Conservation (phyloP, 2,113 vertebrate genomes). For the Pseudopodoces humilis region DNA sequence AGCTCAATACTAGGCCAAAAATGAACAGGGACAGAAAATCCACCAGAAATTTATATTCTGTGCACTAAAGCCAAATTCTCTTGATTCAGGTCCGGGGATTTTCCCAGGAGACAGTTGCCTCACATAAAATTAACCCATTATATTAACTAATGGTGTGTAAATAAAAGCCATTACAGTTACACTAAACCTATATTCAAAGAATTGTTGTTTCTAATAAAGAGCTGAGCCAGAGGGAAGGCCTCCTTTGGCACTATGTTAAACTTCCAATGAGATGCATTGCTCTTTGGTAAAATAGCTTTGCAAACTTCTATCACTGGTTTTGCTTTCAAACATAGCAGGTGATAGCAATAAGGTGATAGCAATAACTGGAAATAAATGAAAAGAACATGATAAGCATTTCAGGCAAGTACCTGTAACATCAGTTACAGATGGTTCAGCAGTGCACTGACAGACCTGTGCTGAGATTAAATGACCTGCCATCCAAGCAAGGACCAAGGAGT, state of each 20-base stretch:
- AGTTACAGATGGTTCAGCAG: neutral
- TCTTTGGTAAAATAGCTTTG: neutral
- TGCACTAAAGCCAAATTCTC: neutral
- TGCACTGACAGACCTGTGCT: neutral
- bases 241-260: neutral
- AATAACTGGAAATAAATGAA: neutral
- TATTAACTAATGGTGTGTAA: slow-evolving; percentile 5
- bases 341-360: neutral
- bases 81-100: neutral
- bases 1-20: neutral
- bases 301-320: neutral
- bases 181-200: neutral
- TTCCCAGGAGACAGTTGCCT: neutral
- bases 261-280: neutral
- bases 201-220: neutral
- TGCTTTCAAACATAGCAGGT: neutral
- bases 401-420: neutral
- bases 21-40: neutral
- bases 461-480: neutral
- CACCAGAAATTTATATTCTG: neutral
- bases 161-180: neutral
- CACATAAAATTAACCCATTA: neutral
- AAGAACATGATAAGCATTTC: neutral
- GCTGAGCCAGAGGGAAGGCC: neutral
- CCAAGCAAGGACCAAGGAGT: neutral